Evolutionary conservation across 2,888 invertebrate genomes (phyloP).

Genomic region (Crepidodera aurea): DNA sequence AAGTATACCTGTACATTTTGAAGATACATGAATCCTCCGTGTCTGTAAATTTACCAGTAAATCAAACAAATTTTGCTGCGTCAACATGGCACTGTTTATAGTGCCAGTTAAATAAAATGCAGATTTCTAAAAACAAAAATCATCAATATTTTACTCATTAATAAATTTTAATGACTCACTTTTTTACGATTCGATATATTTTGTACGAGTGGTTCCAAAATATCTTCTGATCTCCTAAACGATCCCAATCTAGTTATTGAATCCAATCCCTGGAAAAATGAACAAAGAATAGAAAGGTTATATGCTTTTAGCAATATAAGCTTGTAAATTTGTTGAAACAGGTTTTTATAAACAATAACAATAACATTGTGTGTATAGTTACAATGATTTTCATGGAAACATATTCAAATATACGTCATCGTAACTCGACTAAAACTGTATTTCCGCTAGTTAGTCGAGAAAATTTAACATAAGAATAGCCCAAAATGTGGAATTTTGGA

Average conservation of each 20-base stretch:
- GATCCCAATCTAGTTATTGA: constrained; percentile 4
- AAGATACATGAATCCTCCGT: neutral
- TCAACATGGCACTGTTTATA: constrained; percentile 1
- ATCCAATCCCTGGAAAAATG: neutral
- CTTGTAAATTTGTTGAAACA: no score
- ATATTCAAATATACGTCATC: no score
- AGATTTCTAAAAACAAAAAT: neutral
- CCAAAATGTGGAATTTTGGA: no score
- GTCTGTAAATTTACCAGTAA: constrained; percentile 12
- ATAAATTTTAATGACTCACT: neutral
- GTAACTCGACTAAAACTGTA: no score
- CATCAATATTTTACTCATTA: neutral
- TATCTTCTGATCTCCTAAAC: constrained; percentile 5
- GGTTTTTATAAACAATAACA: no score
- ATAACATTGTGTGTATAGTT: no score
- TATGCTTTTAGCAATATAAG: no score
- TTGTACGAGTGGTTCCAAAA: neutral
- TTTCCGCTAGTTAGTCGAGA: no score
- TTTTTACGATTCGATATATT: neutral
- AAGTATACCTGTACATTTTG: constrained; percentile 10
- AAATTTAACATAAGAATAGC: no score
- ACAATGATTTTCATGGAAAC: no score
- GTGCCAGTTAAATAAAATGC: constrained; percentile 6
- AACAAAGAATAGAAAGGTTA: neutral
- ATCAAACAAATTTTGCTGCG: constrained; percentile 3